Evolutionary conservation across 2,888 invertebrate species (phyloP), one percentile per base, ranked within the genome.

Genomic region (Apodemia zela): DNA sequence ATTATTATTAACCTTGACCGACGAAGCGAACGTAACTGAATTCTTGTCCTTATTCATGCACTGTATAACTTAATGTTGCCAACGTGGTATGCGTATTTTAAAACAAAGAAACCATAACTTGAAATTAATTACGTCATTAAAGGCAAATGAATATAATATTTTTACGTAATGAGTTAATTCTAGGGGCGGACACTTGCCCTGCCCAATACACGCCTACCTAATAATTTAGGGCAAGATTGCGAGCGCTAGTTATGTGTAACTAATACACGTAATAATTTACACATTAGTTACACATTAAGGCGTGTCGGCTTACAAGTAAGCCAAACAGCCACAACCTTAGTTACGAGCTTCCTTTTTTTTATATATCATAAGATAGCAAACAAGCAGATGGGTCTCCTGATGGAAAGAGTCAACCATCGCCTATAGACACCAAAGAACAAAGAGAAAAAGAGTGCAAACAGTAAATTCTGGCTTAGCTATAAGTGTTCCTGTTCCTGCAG

Each of bases 151-250:
- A 42, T 42, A 3, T 33, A 11, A 38, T 42, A 45, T n/a, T 45
- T 13, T n/a, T 0, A 45, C 45, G 5, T n/a, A 45, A 38, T 4
- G 1, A 47, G 45, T 47, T 47, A 17, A 47, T 47, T 47, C 8
- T 4, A n/a, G 45, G 45, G 45, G 45, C 45, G 45, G 45, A 47
- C 45, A 17, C 17, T 17, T 47, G 45, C 45, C 45, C 47, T 47
- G 47, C 47, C 47, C 17, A 47, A 45, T n/a, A 47, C 47, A 47
- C 47, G 47, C 47, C 47, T 47, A 47, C 17, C 47, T 47, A 47
- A 47, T 47, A 47, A 47, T 47, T 47, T 17, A 47, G 47, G 47
- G 47, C 17, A n/a, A 47, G 17, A 47, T 47, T 17, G 17, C 47
- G 47, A 8, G 47, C 47, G 47, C 17, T 47, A 47, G n/a, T 47